Evolutionary conservation across 1,140 invertebrate species (phyloP).

Genomic region (Drosophila sucinea): DNA sequence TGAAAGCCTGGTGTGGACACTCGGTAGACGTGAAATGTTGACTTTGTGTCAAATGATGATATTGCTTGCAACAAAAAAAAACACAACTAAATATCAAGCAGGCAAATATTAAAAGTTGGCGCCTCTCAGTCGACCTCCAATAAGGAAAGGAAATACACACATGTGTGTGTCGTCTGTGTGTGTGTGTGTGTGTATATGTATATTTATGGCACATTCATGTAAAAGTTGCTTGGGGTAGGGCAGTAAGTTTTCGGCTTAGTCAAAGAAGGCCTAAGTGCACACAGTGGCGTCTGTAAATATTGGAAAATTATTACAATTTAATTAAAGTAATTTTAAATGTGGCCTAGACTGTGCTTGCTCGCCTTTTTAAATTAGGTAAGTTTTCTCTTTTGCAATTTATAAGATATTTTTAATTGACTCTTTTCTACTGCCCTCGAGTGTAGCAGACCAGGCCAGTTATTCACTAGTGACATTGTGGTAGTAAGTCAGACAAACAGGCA

Average conservation of each 20-base stretch:
- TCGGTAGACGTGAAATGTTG: slow-evolving; percentile 17
- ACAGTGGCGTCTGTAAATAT: slow-evolving; percentile 3
- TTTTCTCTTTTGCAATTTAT: not conserved
- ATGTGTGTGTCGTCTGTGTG: not conserved
- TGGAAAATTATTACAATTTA: not conserved
- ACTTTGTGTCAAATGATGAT: slow-evolving; percentile 42
- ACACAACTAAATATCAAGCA: not conserved
- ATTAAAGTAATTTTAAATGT: too few species aligned
- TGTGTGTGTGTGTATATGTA: not conserved
- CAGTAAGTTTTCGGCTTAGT: slow-evolving; percentile 20
- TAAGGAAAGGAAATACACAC: not conserved
- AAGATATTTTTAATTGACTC: not conserved
- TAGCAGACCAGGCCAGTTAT: not conserved
- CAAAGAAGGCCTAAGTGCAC: not conserved
- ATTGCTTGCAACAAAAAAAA: not conserved
- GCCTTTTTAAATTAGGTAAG: too few species aligned
- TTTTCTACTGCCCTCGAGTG: not conserved
- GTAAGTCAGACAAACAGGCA: slow-evolving; percentile 4
- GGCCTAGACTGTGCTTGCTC: too few species aligned
- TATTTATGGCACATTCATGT: slow-evolving; percentile 6
- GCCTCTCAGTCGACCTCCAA: not conserved
- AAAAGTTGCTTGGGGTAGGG: not conserved
- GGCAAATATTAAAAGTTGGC: not conserved
- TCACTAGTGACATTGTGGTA: slow-evolving; percentile 1
- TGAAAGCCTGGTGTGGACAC: slow-evolving; percentile 8